Evolutionary conservation across 2,797 vertebrate genomes (phyloP), one percentile per base, ranked within the genome.

Genomic region (Holocentrus rufus): DNA sequence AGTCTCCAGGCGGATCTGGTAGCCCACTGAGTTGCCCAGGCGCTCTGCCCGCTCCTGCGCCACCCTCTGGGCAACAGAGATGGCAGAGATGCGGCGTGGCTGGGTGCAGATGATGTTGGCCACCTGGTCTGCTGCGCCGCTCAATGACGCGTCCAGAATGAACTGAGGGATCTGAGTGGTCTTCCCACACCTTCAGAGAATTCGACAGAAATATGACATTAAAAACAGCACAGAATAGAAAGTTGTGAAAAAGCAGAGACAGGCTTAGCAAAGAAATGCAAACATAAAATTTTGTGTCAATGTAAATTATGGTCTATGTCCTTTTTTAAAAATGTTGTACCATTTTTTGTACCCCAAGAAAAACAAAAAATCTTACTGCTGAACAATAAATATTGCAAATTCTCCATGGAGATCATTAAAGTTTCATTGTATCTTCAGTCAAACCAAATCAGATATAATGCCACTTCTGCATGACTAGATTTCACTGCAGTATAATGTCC

Each of bases 101-200:
- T 99, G 98, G 23, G 98, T 99, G 69, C 98, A 99, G 88, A 99
- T 90, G 81, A 99, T 96, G 90, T 97, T 99, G 78, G 95, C 94
- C 82, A 99, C 95, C 25, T 84, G 84, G n/a, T 83, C 85, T 0
- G 94, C 88, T 2, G 92, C 88, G 7, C 95, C 95, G 4, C 67
- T 78, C 69, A 99, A 82, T 2, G 97, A 94, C 22, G 93, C 90
- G 64, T 99, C 98, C 92, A 99, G 91, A 82, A 99, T 97, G 87
- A 99, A 99, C 88, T 99, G 98, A 81, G 98, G 98, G 82, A 99
- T 96, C 92, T 99, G 98, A 53, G 98, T 99, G 34, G 98, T 99
- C 85, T 99, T 99, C 49, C 98, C 98, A 86, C 98, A 99, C 50
- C 98, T 99, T 69, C 7, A 71, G 15, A 57, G 14, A 39, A 14